Base-by-base conservation (phyloP, 2,113 vertebrate genomes). In the Paratilapia polleni region DNA sequence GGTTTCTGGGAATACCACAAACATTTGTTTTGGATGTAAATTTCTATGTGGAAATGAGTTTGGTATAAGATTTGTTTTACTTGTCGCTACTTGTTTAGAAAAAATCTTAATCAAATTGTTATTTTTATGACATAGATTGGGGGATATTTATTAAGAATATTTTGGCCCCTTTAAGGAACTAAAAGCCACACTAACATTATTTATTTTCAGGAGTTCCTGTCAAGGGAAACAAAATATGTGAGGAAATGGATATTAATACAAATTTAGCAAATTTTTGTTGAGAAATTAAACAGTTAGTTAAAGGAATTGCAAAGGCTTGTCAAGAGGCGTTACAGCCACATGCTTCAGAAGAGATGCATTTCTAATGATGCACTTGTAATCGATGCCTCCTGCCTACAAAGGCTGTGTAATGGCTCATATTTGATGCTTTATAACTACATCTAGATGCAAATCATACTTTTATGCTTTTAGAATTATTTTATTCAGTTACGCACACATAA, bases 11-110 rank as follows among this genome's bases (percentile, higher is more conserved):
- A 73, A 68, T 56, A 56, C 47, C 4, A 3, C 13, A 13, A 24
- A 77, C 10, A 63, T 76, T 77, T 79, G 11, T 76, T 84, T 75
- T 78, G 20, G 15, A 34, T 76, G 13, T 59, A 63, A 28, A 54
- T 68, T 66, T 79, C 6, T 14, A 28, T 78, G 84, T 70, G 60
- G 8, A 59, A 66, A 74, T 74, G 28, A 43, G 12, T 77, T 75
- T 68, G 17, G 8, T 9, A 20, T 31, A 73, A 3, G 73, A 41
- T 12, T 20, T 77, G 36, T 80, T 43, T 62, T 7, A 10, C 8
- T 47, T 68, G 56, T 66, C 13, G 52, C 11, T 31, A 9, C 12
- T 15, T 20, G 24, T 52, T 70, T 52, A 52, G 31, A 70, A 22
- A 60, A 47, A n/a, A 9, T 52, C 7, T 4, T 28, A 43, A 62